These are phyloP conservation scores for Sebastes trivittatus DNA, from an alignment of 2,797 vertebrate species.

Conservation along the genomic window DNA sequence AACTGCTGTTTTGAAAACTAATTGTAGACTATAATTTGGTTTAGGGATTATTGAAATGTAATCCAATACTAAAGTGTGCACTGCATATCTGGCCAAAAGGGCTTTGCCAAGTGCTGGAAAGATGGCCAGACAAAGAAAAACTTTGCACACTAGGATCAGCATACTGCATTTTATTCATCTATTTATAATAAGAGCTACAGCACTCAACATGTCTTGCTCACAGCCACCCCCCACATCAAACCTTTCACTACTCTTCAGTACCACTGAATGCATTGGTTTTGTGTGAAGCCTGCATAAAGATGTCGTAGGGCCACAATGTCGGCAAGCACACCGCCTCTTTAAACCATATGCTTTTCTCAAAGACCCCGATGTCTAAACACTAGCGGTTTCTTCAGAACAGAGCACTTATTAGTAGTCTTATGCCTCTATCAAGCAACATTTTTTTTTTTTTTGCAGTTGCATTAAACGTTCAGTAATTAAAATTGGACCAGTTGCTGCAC, in stretches of 20 bases:
- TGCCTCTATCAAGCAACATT: background rate
- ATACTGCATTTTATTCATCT: background rate
- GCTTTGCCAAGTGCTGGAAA: background rate
- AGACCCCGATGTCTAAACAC: background rate
- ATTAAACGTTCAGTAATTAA: background rate
- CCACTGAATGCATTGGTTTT: background rate
- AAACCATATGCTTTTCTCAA: background rate
- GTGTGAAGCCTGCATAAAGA: background rate
- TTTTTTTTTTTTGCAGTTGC: conserved; percentile 2
- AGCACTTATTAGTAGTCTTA: background rate
- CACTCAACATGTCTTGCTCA: background rate
- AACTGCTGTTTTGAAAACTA: background rate
- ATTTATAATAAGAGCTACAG: background rate
- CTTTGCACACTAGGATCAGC: background rate
- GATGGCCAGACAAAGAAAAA: background rate
- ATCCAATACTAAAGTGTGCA: background rate
- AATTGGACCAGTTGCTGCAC: background rate
- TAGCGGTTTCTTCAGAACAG: background rate
- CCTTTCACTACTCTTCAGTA: background rate
- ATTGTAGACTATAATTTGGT: background rate
- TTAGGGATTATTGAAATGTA: background rate
- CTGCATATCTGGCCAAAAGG: background rate
- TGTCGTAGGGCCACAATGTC: background rate
- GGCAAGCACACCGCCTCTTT: background rate
- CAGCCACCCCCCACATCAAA: background rate